Percentiles rank a stretch among this genome's conserved stretches.
Evolutionary conservation across 2,113 vertebrate genomes (phyloP).

Genomic region (Pagrus major): DNA sequence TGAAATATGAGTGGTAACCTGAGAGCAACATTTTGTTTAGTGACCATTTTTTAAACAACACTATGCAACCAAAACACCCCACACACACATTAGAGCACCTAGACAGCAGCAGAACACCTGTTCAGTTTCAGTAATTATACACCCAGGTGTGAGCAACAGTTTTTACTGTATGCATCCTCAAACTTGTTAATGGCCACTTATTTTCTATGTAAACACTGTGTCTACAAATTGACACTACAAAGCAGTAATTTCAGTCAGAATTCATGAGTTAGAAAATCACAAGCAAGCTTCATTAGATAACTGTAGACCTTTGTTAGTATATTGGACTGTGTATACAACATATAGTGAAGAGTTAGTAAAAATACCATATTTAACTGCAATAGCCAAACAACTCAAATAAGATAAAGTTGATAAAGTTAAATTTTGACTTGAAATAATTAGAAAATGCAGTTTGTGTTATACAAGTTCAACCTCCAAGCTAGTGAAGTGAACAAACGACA

Average conservation of each 20-base stretch:
- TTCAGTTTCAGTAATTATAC: neutral
- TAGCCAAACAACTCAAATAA: neutral
- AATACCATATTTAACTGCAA: neutral
- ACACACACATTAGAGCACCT: neutral
- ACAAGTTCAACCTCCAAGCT: neutral
- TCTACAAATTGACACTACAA: neutral
- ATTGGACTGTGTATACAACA: neutral
- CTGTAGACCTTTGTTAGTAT: neutral
- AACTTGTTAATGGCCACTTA: neutral
- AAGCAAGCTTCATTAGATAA: neutral
- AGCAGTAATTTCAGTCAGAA: neutral
- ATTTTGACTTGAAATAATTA: neutral
- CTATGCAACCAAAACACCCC: neutral
- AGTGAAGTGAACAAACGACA: constrained; percentile 40
- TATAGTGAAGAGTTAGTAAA: neutral
- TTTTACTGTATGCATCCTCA: neutral
- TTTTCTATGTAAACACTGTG: neutral
- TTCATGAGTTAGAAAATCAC: neutral
- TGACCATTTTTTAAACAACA: neutral
- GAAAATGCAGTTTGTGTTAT: neutral
- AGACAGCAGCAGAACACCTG: neutral
- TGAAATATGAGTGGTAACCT: neutral
- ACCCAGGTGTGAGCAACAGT: neutral
- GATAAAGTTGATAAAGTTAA: no score
- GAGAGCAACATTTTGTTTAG: neutral